A percentile compares a stretch with the other conserved stretches of the same genome.
Evolutionary conservation across 2,797 vertebrate species (phyloP).

Genomic region (Poecilia gillii): DNA sequence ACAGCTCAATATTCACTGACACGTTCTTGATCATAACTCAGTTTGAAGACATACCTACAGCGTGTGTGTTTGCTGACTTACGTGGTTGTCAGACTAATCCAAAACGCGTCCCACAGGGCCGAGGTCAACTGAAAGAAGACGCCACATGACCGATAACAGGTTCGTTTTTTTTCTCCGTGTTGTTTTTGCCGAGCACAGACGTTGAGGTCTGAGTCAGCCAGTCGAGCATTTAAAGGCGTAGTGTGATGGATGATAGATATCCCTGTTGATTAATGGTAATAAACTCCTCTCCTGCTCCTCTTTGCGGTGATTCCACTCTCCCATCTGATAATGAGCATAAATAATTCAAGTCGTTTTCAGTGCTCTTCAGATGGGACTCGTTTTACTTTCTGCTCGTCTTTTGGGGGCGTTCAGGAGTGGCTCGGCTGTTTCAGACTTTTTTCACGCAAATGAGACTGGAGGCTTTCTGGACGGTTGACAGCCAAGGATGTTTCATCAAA

Average conservation of each 20-base stretch:
- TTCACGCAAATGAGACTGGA: background rate
- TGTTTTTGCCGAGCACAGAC: background rate
- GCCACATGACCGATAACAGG: background rate
- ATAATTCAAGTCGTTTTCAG: background rate
- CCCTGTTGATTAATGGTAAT: background rate
- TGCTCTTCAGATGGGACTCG: background rate
- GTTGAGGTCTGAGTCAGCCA: background rate
- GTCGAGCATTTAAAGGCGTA: background rate
- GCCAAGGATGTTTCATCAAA: background rate
- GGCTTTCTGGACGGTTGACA: background rate
- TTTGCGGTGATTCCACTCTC: background rate
- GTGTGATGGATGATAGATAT: background rate
- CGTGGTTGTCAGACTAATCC: background rate
- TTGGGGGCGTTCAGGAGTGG: background rate
- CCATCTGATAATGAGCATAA: background rate
- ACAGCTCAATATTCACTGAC: background rate
- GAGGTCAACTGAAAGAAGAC: conserved; percentile 1
- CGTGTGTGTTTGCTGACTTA: background rate
- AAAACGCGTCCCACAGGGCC: background rate
- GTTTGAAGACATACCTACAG: background rate
- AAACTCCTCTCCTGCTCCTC: background rate
- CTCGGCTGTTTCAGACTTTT: background rate
- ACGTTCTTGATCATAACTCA: background rate
- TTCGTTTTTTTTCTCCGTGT: background rate
- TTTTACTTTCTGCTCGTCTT: background rate